These are phyloP conservation scores for Misgurnus mizolepis DNA, from an alignment of 2,113 vertebrate species.

Conservation along the genomic window DNA sequence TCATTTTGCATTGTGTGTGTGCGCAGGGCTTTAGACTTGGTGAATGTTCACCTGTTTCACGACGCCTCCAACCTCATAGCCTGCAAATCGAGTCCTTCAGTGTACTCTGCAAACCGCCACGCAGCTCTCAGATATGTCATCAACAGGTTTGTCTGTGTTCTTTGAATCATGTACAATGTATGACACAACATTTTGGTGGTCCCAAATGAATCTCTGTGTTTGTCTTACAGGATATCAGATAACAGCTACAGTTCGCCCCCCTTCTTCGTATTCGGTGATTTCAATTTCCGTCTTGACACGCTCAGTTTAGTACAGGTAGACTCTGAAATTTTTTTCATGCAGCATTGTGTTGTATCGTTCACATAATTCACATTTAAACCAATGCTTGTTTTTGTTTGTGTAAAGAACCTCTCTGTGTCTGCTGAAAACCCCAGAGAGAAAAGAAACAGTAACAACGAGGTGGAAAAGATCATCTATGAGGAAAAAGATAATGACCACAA, in stretches of 20 bases:
- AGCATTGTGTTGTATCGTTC: neutral
- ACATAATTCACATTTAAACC: neutral
- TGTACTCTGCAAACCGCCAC: slow-evolving; percentile 78
- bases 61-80: slow-evolving; percentile 83
- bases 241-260: slow-evolving; percentile 63
- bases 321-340: neutral
- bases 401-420: slow-evolving; percentile 71
- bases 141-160: slow-evolving; percentile 67
- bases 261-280: slow-evolving; percentile 82
- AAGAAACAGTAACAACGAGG: slow-evolving; percentile 70
- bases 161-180: neutral
- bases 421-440: slow-evolving; percentile 70
- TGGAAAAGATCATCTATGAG: slow-evolving; percentile 76
- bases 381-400: slow-evolving; percentile 5
- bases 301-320: slow-evolving; percentile 75
- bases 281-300: slow-evolving; percentile 81
- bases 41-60: slow-evolving; percentile 84
- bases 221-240: slow-evolving; percentile 65
- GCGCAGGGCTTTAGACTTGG: slow-evolving; percentile 76
- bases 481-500: slow-evolving; percentile 75
- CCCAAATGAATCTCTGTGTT: neutral
- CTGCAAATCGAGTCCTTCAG: slow-evolving; percentile 77
- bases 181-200: neutral
- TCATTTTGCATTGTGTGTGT: slow-evolving; percentile 2
- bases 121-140: slow-evolving; percentile 77